phyloP scores from a whole-genome alignment of 2,888 invertebrate genomes.

The Orthosia gracilis region DNA sequence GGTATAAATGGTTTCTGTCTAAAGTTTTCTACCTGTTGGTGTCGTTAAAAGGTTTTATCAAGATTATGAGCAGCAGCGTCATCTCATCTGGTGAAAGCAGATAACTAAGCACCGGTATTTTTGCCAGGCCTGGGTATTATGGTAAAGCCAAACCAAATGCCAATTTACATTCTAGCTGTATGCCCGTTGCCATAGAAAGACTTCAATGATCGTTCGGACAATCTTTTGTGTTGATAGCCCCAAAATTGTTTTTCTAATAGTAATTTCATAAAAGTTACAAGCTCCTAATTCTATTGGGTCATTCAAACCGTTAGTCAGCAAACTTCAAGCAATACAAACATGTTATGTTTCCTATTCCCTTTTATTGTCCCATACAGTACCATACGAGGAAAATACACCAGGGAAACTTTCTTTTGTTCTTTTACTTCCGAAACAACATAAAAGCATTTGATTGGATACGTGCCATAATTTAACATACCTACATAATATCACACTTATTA shows the following conservation, averaged over 20 bases:
- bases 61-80: background rate
- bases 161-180: too few species aligned
- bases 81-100: background rate
- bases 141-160: too few species aligned
- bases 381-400: constrained; percentile 49
- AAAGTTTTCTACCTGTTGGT: constrained; percentile 1
- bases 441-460: constrained; percentile 56
- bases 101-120: background rate
- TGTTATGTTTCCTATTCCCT: constrained; percentile 28
- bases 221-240: background rate
- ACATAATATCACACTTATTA: constrained; percentile 45
- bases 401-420: constrained; percentile 40
- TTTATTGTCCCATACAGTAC: constrained; percentile 20
- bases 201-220: background rate
- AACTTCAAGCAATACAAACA: constrained; percentile 42
- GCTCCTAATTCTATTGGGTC: constrained; percentile 6
- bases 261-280: background rate
- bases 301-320: constrained; percentile 12
- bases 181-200: background rate
- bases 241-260: background rate
- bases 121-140: background rate
- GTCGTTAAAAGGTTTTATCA: background rate
- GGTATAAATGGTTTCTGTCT: background rate
- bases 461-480: constrained; percentile 53
- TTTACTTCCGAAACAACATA: constrained; percentile 35